Evolutionary conservation across 1,140 invertebrate species (phyloP).

Genomic region (Danaus plexippus): DNA sequence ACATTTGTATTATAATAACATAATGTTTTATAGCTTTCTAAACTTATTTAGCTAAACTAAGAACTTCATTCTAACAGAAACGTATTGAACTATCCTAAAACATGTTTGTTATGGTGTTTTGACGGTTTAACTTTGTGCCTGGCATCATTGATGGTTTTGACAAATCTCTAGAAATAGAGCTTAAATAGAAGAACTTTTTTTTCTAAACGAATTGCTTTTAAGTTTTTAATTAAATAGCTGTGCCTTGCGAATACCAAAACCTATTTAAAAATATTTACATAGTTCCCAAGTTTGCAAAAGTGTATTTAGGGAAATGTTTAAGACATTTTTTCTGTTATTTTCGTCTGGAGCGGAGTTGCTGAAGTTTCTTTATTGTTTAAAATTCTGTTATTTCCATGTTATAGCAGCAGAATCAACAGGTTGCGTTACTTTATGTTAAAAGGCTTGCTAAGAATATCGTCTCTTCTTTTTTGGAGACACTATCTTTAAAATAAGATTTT

Average conservation of each 20-base stretch:
- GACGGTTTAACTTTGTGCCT: too few species aligned
- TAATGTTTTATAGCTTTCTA: too few species aligned
- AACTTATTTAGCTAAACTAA: too few species aligned
- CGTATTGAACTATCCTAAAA: too few species aligned
- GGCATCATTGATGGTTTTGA: too few species aligned
- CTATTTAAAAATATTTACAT: background rate
- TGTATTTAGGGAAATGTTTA: constrained; percentile 5
- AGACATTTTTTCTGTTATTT: constrained; percentile 7
- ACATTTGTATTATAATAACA: too few species aligned
- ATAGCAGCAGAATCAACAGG: constrained; percentile 25
- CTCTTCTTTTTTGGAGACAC: constrained; percentile 7
- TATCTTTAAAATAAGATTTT: background rate
- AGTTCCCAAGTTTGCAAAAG: background rate
- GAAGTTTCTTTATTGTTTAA: constrained; percentile 27
- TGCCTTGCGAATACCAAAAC: background rate
- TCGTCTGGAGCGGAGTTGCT: constrained; percentile 10
- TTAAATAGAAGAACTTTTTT: too few species aligned
- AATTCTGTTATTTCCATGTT: constrained; percentile 23
- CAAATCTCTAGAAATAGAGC: too few species aligned
- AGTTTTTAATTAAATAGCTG: constrained; percentile 20
- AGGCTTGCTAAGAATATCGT: constrained; percentile 15
- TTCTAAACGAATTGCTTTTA: background rate
- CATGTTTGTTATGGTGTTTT: too few species aligned
- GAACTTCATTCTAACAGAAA: too few species aligned
- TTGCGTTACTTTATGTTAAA: constrained; percentile 19